These are phyloP conservation scores for Anguilla anguilla DNA, from an alignment of 2,797 vertebrate species.

Conservation along the genomic window DNA sequence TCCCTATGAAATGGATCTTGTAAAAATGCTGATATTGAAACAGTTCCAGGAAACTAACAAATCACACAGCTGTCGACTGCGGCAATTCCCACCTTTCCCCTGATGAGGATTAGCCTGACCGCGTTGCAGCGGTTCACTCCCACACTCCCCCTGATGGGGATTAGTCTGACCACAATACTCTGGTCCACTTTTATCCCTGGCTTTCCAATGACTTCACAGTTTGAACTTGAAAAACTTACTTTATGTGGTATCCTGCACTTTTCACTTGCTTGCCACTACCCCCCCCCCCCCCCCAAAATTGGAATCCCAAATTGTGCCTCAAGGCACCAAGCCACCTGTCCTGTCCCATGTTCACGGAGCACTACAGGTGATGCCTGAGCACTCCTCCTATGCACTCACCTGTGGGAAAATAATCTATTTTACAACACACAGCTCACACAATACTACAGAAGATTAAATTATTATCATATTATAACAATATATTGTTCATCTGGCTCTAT, in stretches of 20 bases:
- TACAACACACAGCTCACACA: background rate
- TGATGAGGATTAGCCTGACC: background rate
- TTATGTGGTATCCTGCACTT: background rate
- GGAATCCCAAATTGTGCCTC: background rate
- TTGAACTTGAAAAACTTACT: background rate
- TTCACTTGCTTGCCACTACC: background rate
- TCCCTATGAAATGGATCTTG: background rate
- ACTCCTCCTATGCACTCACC: background rate
- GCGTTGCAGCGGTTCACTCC: background rate
- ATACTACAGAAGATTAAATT: background rate
- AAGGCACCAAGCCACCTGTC: background rate
- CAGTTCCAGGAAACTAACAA: background rate
- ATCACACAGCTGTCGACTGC: background rate
- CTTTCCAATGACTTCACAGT: background rate
- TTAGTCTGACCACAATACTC: background rate
- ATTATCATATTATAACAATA: too few relatives aligned
- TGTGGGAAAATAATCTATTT: background rate
- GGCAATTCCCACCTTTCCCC: background rate
- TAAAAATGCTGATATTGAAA: slow-evolving; percentile 8
- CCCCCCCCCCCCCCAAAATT: background rate
- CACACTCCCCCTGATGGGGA: background rate
- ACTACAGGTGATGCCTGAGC: background rate
- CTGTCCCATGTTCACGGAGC: background rate
- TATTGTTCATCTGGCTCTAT: background rate
- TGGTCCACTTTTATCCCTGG: slow-evolving; percentile 3